These are phyloP conservation scores for Heliothis virescens DNA, from an alignment of 1,140 invertebrate genomes.

Conservation along the genomic window DNA sequence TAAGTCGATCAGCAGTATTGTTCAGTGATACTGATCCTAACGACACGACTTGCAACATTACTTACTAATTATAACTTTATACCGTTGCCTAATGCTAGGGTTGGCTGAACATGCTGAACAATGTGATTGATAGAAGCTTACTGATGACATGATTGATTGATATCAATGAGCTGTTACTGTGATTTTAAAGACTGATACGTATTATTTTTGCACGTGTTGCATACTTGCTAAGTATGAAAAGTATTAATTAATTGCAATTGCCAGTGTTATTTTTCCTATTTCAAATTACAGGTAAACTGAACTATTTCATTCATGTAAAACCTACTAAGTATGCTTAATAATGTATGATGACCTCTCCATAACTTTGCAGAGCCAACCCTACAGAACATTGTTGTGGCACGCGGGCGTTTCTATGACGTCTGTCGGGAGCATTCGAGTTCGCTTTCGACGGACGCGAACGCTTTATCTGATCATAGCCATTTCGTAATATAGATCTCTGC, in stretches of 20 bases:
- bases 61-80: conserved; percentile 72
- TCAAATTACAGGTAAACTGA: no score
- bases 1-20: conserved; percentile 65
- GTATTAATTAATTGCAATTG: no score
- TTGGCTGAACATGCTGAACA: not conserved
- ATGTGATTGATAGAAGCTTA: not conserved
- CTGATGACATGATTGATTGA: not conserved
- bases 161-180: not conserved
- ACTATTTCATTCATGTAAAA: no score
- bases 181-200: not conserved
- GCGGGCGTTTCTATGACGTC: conserved; percentile 48
- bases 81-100: conserved; percentile 56
- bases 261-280: no score
- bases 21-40: conserved; percentile 72
- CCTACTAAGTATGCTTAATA: no score
- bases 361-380: conserved; percentile 13
- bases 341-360: no score
- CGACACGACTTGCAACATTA: conserved; percentile 72
- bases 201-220: no score
- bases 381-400: conserved; percentile 37
- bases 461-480: conserved; percentile 75
- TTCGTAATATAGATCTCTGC: conserved; percentile 70
- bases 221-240: no score
- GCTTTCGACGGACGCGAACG: conserved; percentile 69
- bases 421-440: conserved; percentile 68